These are phyloP conservation scores for Aldabrachelys gigantea DNA, from an alignment of 2,113 vertebrate genomes.

Conservation along the genomic window DNA sequence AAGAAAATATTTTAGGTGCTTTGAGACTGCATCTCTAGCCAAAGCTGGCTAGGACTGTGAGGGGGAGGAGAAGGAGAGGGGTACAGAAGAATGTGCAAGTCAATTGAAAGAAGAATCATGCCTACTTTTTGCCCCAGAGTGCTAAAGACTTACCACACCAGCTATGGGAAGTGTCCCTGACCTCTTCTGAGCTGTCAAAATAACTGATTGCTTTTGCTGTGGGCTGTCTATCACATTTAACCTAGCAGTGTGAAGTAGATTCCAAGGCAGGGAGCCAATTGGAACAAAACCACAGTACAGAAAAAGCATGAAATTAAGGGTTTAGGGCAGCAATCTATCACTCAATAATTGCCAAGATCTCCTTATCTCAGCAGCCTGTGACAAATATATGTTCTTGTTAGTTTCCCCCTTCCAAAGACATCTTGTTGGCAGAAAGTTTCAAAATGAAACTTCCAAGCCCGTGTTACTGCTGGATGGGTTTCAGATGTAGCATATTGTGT, in stretches of 20 bases:
- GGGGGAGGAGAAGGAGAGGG: slow-evolving; percentile 21
- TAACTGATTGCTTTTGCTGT: slow-evolving; percentile 48
- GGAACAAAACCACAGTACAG: slow-evolving; percentile 65
- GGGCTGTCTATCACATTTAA: slow-evolving; percentile 73
- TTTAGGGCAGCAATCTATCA: slow-evolving; percentile 74
- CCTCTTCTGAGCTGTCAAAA: slow-evolving; percentile 51
- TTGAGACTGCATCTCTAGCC: background rate
- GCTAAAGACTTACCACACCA: background rate
- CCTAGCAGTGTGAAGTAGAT: slow-evolving; percentile 56
- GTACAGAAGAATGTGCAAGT: background rate
- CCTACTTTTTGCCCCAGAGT: slow-evolving; percentile 18
- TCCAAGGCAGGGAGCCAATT: slow-evolving; percentile 68
- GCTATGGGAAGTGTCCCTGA: slow-evolving; percentile 51
- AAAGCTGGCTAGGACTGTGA: background rate
- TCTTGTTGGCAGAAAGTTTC: slow-evolving; percentile 62
- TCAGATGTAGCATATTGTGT: slow-evolving; percentile 17
- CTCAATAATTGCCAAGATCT: slow-evolving; percentile 60
- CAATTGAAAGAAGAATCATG: slow-evolving; percentile 23
- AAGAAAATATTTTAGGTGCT: background rate
- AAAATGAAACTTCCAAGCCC: slow-evolving; percentile 55
- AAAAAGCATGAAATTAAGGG: slow-evolving; percentile 73
- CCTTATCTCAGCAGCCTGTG: slow-evolving; percentile 75
- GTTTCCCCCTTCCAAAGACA: slow-evolving; percentile 69
- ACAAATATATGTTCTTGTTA: slow-evolving; percentile 72
- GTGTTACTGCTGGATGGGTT: slow-evolving; percentile 56